These are phyloP conservation scores for Myiozetetes cayanensis DNA, from an alignment of 2,113 vertebrate species.

Conservation along the genomic window DNA sequence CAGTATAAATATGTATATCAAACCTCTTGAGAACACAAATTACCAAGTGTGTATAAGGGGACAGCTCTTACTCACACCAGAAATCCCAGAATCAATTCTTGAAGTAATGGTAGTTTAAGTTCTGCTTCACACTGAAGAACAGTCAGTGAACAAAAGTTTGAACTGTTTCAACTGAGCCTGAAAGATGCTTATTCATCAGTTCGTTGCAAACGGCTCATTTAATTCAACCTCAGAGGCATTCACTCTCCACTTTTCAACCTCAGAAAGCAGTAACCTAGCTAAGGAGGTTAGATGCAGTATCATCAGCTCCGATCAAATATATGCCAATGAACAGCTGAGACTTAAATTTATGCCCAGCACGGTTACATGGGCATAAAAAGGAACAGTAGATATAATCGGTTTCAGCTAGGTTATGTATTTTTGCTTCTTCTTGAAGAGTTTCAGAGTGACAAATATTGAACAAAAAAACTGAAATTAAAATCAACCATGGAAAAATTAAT, in stretches of 20 bases:
- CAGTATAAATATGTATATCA: background rate
- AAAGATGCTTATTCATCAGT: conserved; percentile 36
- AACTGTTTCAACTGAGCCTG: background rate
- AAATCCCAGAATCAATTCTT: background rate
- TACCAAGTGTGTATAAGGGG: background rate
- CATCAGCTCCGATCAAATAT: conserved; percentile 54
- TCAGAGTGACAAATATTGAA: background rate
- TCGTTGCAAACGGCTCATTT: conserved; percentile 46
- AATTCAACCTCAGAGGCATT: conserved; percentile 46
- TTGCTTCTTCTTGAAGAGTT: conserved; percentile 14
- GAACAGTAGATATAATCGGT: background rate
- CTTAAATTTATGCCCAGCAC: conserved; percentile 39
- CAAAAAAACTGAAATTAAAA: conserved; percentile 18
- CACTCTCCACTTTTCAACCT: conserved; percentile 7
- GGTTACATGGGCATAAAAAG: background rate
- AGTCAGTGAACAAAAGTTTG: conserved; percentile 8
- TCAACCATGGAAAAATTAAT: conserved; percentile 21
- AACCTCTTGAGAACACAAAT: background rate
- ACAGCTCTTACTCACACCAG: background rate
- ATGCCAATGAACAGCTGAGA: conserved; percentile 43
- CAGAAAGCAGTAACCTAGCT: conserved; percentile 37
- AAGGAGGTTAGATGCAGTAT: conserved; percentile 28
- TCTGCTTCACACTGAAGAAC: background rate
- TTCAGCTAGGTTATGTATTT: background rate
- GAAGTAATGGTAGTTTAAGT: background rate